A percentile compares a stretch with the other conserved stretches of the same genome.
These are phyloP conservation scores for Melinopterus prodromus DNA, from an alignment of 2,888 invertebrate species.

Conservation along the genomic window DNA sequence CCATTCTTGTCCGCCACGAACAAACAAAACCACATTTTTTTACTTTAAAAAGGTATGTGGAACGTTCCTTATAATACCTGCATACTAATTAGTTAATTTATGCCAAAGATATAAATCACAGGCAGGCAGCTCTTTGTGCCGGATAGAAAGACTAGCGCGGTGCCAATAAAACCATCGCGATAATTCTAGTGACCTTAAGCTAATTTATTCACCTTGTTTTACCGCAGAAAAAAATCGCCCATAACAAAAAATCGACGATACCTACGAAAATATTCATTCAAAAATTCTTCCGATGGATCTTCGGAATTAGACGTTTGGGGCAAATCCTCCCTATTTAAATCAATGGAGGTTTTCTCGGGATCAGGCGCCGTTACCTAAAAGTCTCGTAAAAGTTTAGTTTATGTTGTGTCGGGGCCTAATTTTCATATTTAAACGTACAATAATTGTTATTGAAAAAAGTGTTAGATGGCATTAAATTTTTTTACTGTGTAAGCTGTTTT, in stretches of 20 bases:
- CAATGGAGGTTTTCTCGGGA: too few species aligned
- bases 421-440: too few species aligned
- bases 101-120: neutral
- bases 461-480: too few species aligned
- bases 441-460: too few species aligned
- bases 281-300: neutral
- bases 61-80: slow-evolving; percentile 4
- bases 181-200: neutral
- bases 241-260: neutral
- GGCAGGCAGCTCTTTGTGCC: neutral
- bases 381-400: too few species aligned
- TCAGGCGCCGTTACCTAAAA: too few species aligned
- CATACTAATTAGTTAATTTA: slow-evolving; percentile 4
- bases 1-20: neutral
- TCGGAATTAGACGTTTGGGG: neutral
- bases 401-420: too few species aligned
- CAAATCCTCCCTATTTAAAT: too few species aligned
- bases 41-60: neutral
- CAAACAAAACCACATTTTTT: neutral
- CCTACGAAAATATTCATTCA: neutral
- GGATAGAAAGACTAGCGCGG: neutral
- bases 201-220: neutral
- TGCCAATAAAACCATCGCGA: neutral
- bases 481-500: too few species aligned
- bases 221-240: neutral